Evolutionary conservation across 2,113 vertebrate genomes (phyloP).

Genomic region (Pygoscelis adeliae): DNA sequence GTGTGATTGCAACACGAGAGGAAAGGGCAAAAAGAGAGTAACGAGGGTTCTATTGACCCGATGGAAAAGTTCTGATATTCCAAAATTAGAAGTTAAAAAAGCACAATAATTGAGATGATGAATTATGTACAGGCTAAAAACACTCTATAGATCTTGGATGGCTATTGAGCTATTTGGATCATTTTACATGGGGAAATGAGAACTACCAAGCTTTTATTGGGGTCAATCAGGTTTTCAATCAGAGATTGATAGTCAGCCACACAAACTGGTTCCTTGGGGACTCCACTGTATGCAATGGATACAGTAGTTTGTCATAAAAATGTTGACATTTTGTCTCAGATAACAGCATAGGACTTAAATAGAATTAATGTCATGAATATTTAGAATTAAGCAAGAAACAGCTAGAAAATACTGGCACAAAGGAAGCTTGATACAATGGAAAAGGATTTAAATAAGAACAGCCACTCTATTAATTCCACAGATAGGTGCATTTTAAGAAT

Average conservation of each 20-base stretch:
- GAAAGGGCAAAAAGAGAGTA: neutral
- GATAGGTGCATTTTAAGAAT: neutral
- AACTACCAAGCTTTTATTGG: conserved; percentile 14
- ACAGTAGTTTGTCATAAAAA: conserved; percentile 1
- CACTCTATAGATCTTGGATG: neutral
- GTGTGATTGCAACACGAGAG: neutral
- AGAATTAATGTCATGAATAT: conserved; percentile 3
- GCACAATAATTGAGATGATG: neutral
- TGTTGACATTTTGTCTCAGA: conserved; percentile 30
- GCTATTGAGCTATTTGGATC: conserved; percentile 34
- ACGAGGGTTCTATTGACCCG: neutral
- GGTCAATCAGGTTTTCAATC: conserved; percentile 39
- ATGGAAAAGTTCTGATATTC: neutral
- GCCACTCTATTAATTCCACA: neutral
- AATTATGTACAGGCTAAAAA: conserved; percentile 20
- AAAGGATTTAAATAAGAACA: neutral
- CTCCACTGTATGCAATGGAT: neutral
- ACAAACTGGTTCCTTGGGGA: neutral
- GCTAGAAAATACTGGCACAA: neutral
- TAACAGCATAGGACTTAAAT: neutral
- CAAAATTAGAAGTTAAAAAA: neutral
- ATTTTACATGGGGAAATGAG: conserved; percentile 20
- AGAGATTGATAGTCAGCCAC: conserved; percentile 20
- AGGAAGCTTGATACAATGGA: neutral
- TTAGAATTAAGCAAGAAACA: conserved; percentile 19